Base-by-base conservation (phyloP, 2,113 vertebrate genomes). In the Ammodytes marinus region DNA sequence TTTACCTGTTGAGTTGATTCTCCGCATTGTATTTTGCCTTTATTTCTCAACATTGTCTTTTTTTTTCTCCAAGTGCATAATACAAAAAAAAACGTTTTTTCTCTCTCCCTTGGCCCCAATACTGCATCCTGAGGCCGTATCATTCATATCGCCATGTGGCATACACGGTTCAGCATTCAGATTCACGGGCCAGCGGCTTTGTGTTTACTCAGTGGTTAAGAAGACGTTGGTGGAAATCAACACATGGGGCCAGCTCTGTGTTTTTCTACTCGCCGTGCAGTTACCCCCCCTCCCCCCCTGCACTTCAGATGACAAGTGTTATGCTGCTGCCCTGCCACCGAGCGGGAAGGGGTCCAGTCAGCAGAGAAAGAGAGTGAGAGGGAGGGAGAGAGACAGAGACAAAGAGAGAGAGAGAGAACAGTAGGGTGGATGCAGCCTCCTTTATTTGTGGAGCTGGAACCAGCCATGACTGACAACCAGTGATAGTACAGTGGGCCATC, bases 381-480 rank as follows among this genome's bases (percentile, higher is more conserved):
- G 40, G 68, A 60, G 66, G 58, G 78, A 82, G 1, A 61, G 27
- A 53, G 35, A 50, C 14, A n/a, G 60, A 70, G 49, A 39, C 13
- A 46, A 39, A 14, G 37, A n/a, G 58, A 59, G 37, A 14, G n/a
- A 46, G 68, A 60, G 66, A 58, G 78, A 82, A 80, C 73, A 87
- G 74, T 60, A 54, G 83, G 74, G 69, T 63, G 63, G 70, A 57
- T 80, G 75, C 83, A 49, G 78, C 77, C 88, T 91, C 69, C 86
- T 87, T 92, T 92, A 92, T 94, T 94, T 91, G 92, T 91, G 80
- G 69, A 54, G 61, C 60, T 60, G 55, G 58, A 80, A 69, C 69
- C 69, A 73, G 64, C 78, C 12, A 46, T 91, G 90, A 94, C 78
- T 92, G 92, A 89, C 92, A 93, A 82, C 74, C 74, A 12, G 58